phyloP scores from a whole-genome alignment of 1,140 invertebrate species.

The Neodiprion pinetum region DNA sequence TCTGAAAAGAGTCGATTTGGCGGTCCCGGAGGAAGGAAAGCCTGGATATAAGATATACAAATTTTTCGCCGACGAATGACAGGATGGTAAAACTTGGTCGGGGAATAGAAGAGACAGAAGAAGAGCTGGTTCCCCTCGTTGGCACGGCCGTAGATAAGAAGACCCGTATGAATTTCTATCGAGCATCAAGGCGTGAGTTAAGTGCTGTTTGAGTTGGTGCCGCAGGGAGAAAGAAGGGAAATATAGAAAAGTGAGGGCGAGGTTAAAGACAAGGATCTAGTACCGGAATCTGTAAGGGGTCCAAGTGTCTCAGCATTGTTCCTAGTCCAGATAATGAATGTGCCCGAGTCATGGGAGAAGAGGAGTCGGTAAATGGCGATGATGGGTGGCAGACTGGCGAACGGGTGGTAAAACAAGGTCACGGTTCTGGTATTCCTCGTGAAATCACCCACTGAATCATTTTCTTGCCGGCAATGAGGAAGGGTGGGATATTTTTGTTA shows the following conservation, averaged over 20 bases:
- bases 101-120: not conserved
- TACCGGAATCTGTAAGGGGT: slow-evolving; percentile 31
- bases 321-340: slow-evolving; percentile 18
- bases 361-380: not conserved
- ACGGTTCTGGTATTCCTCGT: not conserved
- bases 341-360: not conserved
- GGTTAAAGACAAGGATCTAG: slow-evolving; percentile 4
- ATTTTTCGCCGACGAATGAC: not conserved
- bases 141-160: not conserved
- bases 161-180: slow-evolving; percentile 43
- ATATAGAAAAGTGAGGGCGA: not conserved
- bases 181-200: slow-evolving; percentile 40
- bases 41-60: not conserved
- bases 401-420: not conserved
- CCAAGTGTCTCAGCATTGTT: slow-evolving; percentile 43
- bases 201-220: slow-evolving; percentile 41
- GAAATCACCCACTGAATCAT: not conserved
- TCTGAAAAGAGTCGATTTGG: not conserved
- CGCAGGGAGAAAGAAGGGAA: not conserved
- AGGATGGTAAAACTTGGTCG: not conserved
- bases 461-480: not conserved
- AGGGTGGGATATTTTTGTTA: not conserved
- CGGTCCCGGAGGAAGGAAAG: not conserved
- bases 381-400: not conserved
- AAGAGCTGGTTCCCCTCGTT: not conserved